Base-by-base conservation (phyloP, 2,113 vertebrate species). In the Spheniscus mendiculus region DNA sequence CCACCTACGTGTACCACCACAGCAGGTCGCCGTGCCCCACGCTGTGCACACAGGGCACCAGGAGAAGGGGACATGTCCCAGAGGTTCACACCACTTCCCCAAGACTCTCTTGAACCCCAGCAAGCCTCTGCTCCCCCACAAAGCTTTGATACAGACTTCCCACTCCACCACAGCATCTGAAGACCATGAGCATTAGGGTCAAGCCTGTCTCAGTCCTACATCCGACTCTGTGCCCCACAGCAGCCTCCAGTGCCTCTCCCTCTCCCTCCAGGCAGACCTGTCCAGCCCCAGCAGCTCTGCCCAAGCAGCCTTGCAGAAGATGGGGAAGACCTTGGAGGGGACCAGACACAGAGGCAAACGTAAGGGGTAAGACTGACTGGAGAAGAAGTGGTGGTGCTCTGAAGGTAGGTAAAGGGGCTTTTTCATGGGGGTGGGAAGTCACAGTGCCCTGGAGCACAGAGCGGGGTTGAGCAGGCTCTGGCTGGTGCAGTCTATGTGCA, bases 1-100 rank as follows among this genome's bases (percentile, higher is more conserved):
- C 40, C 20, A 55, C 16, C 44, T 42, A 42, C 6, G 42, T 42
- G 42, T 42, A 6, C 40, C 20, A 55, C 16, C 44, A 52, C 38
- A 44, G 63, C 50, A 40, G 8, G 13, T 49, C 5, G 1, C 22
- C 0, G 1, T n/a, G 42, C 26, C 66, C 32, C 32, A 45, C 1
- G 1, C 10, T 0, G 0, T 12, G 42, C 44, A 34, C 13, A 15
- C 2, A 19, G 42, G 69, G 53, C 47, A 45, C 5, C 25, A 42
- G n/a, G 42, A 50, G 70, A 45, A 72, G 56, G 25, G 36, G 5
- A 9, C 2, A 0, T 1, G 2, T 30, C 30, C n/a, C 53, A 44
- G 42, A 11, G 23, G 34, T 40, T 71, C 47, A 52, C 26, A 34
- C 12, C 4, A 1, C 29, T 80, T 59, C n/a, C 49, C 23, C 73